Conservation (phyloP, 1,140 invertebrate species). For the Galendromus occidentalis region DNA sequence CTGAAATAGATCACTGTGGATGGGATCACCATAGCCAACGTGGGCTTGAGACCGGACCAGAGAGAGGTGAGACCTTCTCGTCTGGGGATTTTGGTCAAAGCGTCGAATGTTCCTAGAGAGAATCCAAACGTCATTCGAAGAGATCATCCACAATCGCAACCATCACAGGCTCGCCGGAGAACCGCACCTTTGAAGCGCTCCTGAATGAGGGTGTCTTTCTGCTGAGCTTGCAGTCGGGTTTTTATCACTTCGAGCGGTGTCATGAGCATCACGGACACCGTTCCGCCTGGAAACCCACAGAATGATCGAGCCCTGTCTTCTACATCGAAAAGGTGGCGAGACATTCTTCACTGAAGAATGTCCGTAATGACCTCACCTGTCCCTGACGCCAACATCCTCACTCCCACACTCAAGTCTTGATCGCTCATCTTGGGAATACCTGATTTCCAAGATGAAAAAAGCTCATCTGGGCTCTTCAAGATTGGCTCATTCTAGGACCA, state of each 20-base stretch:
- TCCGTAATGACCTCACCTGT: no score
- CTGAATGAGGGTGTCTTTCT: slow-evolving; percentile 54
- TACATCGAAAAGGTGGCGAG: no score
- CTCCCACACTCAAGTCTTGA: no score
- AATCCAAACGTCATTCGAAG: no score
- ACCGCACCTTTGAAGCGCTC: slow-evolving; percentile 88
- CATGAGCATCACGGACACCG: slow-evolving; percentile 27
- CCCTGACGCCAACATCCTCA: no score
- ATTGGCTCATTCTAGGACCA: no score
- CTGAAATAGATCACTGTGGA: slow-evolving; percentile 36
- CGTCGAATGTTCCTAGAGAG: slow-evolving; percentile 47
- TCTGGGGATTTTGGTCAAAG: slow-evolving; percentile 71
- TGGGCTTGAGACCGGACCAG: slow-evolving; percentile 92
- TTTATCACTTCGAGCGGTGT: slow-evolving; percentile 97
- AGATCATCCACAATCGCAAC: slow-evolving; percentile 33
- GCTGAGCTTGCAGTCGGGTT: slow-evolving; percentile 82
- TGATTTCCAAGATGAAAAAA: no score
- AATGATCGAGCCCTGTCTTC: no score
- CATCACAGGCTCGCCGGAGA: slow-evolving; percentile 97
- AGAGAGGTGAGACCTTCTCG: slow-evolving; percentile 70
- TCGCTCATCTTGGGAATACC: no score
- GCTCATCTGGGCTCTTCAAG: no score
- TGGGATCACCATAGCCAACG: slow-evolving; percentile 41
- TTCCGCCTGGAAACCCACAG: neutral
- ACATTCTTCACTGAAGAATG: no score